Percentiles rank a stretch among this genome's conserved stretches.
phyloP scores from a whole-genome alignment of 2,113 vertebrate species.

The Amazona vittata region DNA sequence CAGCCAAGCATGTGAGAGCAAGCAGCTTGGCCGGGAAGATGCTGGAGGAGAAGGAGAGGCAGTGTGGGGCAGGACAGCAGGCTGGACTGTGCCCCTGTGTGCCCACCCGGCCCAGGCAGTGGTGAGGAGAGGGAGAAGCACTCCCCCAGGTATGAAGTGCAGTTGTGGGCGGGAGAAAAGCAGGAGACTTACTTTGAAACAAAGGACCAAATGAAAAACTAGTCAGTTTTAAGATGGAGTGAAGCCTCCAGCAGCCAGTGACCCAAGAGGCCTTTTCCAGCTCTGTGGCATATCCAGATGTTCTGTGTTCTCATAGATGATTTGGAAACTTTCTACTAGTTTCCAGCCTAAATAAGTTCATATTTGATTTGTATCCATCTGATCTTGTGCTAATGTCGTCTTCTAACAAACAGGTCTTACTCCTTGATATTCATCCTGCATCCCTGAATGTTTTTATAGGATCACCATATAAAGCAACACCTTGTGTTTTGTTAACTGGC shows the following conservation, averaged over 20 bases:
- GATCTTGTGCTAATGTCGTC: background rate
- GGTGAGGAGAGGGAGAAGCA: background rate
- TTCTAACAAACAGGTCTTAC: background rate
- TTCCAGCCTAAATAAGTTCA: background rate
- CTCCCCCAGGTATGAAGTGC: background rate
- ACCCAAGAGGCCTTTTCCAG: background rate
- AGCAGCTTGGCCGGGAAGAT: background rate
- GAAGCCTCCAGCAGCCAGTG: background rate
- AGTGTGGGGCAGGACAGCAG: accelerated
- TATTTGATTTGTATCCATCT: background rate
- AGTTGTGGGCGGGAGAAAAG: background rate
- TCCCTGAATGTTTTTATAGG: background rate
- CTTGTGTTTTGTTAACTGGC: background rate
- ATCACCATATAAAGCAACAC: background rate
- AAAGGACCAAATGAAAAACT: background rate
- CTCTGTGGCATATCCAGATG: background rate
- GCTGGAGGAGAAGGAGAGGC: background rate
- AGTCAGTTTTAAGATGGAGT: background rate
- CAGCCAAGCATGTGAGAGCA: background rate
- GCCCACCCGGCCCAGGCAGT: accelerated
- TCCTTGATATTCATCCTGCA: background rate
- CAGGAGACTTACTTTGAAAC: background rate
- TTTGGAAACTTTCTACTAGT: background rate
- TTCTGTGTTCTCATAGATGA: background rate
- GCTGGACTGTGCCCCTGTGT: background rate